A percentile compares a stretch with the other conserved stretches of the same genome.
Conservation (phyloP, 53 echinoderm and acorn worm species). For the Actinopyga echinites region DNA sequence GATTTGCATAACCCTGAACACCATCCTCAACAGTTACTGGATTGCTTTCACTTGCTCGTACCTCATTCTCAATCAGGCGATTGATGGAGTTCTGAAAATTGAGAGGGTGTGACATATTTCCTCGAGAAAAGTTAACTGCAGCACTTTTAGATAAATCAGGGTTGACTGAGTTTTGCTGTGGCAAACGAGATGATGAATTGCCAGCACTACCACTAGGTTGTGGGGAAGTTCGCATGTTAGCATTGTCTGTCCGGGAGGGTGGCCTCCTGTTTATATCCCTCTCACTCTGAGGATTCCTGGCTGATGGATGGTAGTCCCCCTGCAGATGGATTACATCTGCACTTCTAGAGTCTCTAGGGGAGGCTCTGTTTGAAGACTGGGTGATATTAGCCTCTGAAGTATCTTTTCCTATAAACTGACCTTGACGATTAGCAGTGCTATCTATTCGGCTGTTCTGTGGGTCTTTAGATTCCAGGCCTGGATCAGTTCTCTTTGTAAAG, state of each 20-base stretch:
- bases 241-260: slow-evolving; percentile 43
- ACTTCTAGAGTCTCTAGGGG: slow-evolving; percentile 35
- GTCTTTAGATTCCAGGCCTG: background rate
- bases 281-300: slow-evolving; percentile 32
- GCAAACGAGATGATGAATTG: slow-evolving; percentile 33
- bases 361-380: slow-evolving; percentile 7
- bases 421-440: slow-evolving; percentile 11
- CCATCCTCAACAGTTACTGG: slow-evolving; percentile 64
- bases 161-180: slow-evolving; percentile 40
- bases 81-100: slow-evolving; percentile 88
- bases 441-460: slow-evolving; percentile 13
- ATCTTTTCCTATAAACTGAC: background rate
- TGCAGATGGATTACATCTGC: slow-evolving; percentile 45
- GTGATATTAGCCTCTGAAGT: background rate
- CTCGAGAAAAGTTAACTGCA: slow-evolving; percentile 39
- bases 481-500: background rate
- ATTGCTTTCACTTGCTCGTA: slow-evolving; percentile 55
- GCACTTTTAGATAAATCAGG: slow-evolving; percentile 60
- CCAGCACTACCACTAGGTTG: slow-evolving; percentile 46
- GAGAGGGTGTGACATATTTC: slow-evolving; percentile 53
- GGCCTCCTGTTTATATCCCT: slow-evolving; percentile 5
- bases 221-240: slow-evolving; percentile 32
- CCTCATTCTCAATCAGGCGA: slow-evolving; percentile 87
- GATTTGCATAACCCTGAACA: slow-evolving; percentile 67
- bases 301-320: slow-evolving; percentile 30